These are phyloP conservation scores for Toxotes lorentzi DNA, from an alignment of 2,797 vertebrate genomes.

Conservation along the genomic window DNA sequence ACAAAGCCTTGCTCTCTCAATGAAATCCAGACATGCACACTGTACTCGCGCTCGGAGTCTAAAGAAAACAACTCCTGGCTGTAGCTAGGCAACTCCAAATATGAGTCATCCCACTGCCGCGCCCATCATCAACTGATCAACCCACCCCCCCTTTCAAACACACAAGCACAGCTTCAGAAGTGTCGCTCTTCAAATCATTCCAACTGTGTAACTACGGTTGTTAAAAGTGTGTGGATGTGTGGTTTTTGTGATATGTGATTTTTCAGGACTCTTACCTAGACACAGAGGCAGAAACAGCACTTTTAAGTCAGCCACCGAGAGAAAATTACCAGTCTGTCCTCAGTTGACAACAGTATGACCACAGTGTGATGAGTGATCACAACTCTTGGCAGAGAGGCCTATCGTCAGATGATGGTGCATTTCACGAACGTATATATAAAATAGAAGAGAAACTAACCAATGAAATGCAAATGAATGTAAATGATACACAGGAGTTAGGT, in stretches of 20 bases:
- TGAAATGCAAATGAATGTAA: conserved; percentile 31
- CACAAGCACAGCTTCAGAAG: conserved; percentile 14
- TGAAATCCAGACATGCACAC: conserved; percentile 82
- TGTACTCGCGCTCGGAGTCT: conserved; percentile 66
- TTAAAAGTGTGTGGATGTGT: neutral
- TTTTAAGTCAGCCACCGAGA: neutral
- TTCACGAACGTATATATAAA: neutral
- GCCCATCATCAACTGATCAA: conserved; percentile 74
- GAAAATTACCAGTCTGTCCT: conserved; percentile 12
- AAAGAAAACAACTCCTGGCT: conserved; percentile 84
- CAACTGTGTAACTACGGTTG: neutral
- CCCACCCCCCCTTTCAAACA: conserved; percentile 10
- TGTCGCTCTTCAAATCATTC: conserved; percentile 15
- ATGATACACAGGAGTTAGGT: conserved; percentile 17
- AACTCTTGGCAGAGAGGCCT: conserved; percentile 23
- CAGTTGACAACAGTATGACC: conserved; percentile 46
- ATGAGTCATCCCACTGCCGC: conserved; percentile 84
- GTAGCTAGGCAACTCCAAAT: conserved; percentile 87
- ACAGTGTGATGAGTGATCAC: conserved; percentile 50
- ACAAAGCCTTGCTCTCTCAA: conserved; percentile 71
- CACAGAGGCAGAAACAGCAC: neutral
- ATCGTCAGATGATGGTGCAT: conserved; percentile 32
- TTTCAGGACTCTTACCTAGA: neutral
- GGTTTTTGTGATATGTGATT: conserved; percentile 4
- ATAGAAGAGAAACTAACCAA: neutral